A percentile compares a stretch with the other conserved stretches of the same genome.
phyloP scores from a whole-genome alignment of 2,113 vertebrate genomes.

The Dromiciops gliroides region DNA sequence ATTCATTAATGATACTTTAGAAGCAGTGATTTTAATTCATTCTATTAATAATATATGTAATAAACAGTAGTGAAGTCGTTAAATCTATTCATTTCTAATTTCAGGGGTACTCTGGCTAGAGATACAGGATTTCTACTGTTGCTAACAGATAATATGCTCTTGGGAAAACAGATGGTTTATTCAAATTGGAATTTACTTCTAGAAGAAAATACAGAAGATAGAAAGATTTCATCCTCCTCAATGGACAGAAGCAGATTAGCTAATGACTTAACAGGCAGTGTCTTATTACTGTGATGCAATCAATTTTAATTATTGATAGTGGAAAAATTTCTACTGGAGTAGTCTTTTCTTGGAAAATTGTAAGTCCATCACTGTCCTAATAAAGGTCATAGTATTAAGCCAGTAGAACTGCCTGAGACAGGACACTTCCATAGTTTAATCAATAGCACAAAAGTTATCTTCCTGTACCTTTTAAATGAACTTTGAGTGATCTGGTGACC shows the following conservation, averaged over 20 bases:
- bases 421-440: too few species aligned
- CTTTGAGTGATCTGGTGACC: too few species aligned
- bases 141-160: slow-evolving; percentile 4
- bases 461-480: too few species aligned
- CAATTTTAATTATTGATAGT: too few species aligned
- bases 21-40: slow-evolving; percentile 59
- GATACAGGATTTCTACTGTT: slow-evolving; percentile 41
- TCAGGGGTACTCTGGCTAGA: slow-evolving; percentile 43
- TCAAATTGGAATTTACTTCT: slow-evolving; percentile 48
- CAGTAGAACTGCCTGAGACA: too few species aligned
- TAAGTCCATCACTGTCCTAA: too few species aligned
- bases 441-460: too few species aligned
- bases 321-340: too few species aligned
- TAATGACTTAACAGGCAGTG: neutral
- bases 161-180: slow-evolving; percentile 30
- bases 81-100: slow-evolving; percentile 35
- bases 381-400: too few species aligned
- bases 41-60: slow-evolving; percentile 59
- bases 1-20: neutral
- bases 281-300: neutral
- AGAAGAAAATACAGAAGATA: too few species aligned
- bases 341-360: too few species aligned
- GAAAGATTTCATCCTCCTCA: neutral
- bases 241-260: neutral
- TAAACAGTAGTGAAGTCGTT: slow-evolving; percentile 11